Evolutionary conservation across 2,797 vertebrate species (phyloP), one percentile per base, ranked within the genome.

Genomic region (Jordanella pulchra): DNA sequence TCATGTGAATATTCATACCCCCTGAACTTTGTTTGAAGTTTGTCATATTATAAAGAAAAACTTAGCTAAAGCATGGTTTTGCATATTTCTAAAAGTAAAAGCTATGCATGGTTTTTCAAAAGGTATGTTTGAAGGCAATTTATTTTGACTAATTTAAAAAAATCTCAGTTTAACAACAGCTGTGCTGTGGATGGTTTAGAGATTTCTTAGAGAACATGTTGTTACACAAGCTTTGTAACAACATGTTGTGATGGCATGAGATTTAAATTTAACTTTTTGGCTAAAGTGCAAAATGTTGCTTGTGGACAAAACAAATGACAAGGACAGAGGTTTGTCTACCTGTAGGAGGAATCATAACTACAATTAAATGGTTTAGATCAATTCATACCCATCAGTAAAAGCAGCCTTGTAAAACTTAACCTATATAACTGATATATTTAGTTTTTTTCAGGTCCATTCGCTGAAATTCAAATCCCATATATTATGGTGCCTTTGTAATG

Each of bases 361-460:
- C 21, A 23, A n/a, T n/a, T 61, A 32, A 60, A 2, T 23, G 58
- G 4, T 39, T 61, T 39, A 39, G 21, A 61, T 61, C 11, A 39
- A 39, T 23, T 4, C 4, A 61, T n/a, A n/a, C n/a, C 30, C 18
- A 58, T 3, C 1, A 35, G 32, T 39, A n/a, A 39, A 39, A 61
- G 39, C n/a, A 5, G 58, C 23, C 35, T 32, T 0, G 5, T 61
- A 12, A 39, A n/a, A 61, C 11, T 39, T 39, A n/a, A 39, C 39
- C 14, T n/a, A 61, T 39, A 39, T 39, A n/a, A 1, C 1, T 67
- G 14, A 28, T 28, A 10, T 47, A 58, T 25, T 69, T 30, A 12
- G 11, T 45, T 58, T 76, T n/a, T 47, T 42, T 5, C 55, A 71
- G 27, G 27, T 73, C 18, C 35, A 30, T 60, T 60, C 4, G 21